Evolutionary conservation across 2,113 vertebrate genomes (phyloP), one percentile per base, ranked within the genome.

Genomic region (Stercorarius parasiticus): DNA sequence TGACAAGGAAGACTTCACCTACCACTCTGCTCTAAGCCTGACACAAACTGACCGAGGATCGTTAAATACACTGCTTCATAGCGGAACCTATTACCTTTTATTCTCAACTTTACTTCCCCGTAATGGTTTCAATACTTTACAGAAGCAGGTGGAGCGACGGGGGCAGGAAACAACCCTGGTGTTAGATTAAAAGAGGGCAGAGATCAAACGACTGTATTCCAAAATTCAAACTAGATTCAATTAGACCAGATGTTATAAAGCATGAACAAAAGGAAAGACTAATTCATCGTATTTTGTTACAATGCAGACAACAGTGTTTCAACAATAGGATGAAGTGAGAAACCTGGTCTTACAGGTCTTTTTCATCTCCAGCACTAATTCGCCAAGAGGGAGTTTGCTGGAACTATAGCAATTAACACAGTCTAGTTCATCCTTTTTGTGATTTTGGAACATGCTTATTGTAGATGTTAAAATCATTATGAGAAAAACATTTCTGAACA

Each of bases 71-170:
- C 47, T 29, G 64, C 76, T 94, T 71, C 43, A 18, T 18, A 53
- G 42, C 53, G n/a, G 21, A 88, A 95, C 61, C 38, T 42, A 27
- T 2, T 32, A 50, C 40, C 71, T 81, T 74, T 49, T 40, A 14
- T 23, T 78, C 81, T 77, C 85, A 52, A 53, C 74, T 96, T 91
- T 26, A 38, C 59, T 73, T 84, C 84, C 69, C 86, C 90, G 69
- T 70, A 82, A 93, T 58, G 88, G 70, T 55, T 95, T 97, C 74
- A 83, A 77, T 56, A 84, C 73, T 86, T 73, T 34, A 86, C 38
- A 92, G 70, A 91, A 90, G 86, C 79, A 92, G 87, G 53, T 43
- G 64, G 79, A 90, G 40, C 82, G 26, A 62, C 8, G 3, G 53
- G 64, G 67, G 40, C 62, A 95, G 65, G 59, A 95, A 94, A 86